Evolutionary conservation across 2,113 vertebrate species (phyloP).

Genomic region (Rhagologus leucostigma): DNA sequence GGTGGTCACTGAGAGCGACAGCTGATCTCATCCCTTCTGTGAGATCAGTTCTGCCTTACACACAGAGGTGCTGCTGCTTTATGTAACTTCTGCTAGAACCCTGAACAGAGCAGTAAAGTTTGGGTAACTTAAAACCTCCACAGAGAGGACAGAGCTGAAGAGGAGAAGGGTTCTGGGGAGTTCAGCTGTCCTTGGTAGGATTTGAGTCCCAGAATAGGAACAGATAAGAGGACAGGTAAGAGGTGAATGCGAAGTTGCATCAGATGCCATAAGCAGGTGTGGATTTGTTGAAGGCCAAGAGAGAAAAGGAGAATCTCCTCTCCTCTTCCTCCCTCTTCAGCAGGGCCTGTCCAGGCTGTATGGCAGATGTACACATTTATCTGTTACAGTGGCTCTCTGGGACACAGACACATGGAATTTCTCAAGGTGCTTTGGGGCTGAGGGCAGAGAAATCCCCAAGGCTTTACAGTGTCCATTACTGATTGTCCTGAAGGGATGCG

Average conservation of each 20-base stretch:
- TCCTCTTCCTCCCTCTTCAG: background rate
- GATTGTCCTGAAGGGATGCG: too few species aligned
- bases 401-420: rapidly evolving
- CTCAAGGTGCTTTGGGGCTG: background rate
- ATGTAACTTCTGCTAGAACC: background rate
- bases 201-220: background rate
- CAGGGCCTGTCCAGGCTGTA: rapidly evolving
- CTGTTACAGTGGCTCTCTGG: background rate
- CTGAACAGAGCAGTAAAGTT: background rate
- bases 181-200: background rate
- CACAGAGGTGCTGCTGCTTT: background rate
- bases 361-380: background rate
- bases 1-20: background rate
- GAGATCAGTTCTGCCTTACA: background rate
- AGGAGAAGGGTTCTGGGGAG: background rate
- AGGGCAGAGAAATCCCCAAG: background rate
- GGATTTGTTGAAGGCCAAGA: background rate
- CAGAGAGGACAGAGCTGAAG: background rate
- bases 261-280: background rate
- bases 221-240: background rate
- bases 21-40: rapidly evolving
- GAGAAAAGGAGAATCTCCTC: background rate
- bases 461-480: rapidly evolving
- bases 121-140: rapidly evolving
- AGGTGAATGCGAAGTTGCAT: background rate